Evolutionary conservation across 2,888 invertebrate genomes (phyloP), one percentile per base, ranked within the genome.

Genomic region (Drymonia ruficornis): DNA sequence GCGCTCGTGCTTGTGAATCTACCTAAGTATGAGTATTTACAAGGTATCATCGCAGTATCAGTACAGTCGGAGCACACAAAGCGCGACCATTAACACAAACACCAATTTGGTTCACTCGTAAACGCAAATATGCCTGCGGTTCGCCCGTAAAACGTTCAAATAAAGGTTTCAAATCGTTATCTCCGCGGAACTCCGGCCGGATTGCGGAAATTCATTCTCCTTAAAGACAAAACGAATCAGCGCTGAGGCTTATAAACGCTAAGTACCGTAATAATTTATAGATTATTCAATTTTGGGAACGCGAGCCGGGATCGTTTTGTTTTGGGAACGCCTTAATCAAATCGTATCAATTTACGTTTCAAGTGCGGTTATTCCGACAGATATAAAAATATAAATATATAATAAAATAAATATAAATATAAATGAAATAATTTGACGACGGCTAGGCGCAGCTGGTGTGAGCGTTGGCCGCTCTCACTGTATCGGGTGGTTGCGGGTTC

Each of bases 151-250:
- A 68, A 61, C 42, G 48, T 48, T 61, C 18, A 43, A 54, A 65
- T 51, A 59, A 46, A 59, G 44, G 46, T 53, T 42, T 49, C 45
- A 36, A 53, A 64, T 47, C 31, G 54, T 56, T 59, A 53, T 55
- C 54, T 49, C 23, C n/a, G 45, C 43, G 19, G n/a, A 67, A 67
- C 67, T 58, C 55, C 40, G 19, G 36, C 36, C 12, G 56, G 50
- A 62, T 61, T 54, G 50, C 23, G 57, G 50, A 47, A 62, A 70
- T 59, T 52, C 50, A 55, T 70, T 64, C 50, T 48, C 36, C 45
- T 46, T 36, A 36, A 49, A 62, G 48, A 60, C 55, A 54, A 53
- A 57, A 53, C 53, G 47, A 67, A 63, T 68, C 56, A 61, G 55
- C 52, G 56, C 48, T 61, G 16, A 40, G 7, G 50, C 53, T 54